Evolutionary conservation across 2,797 vertebrate genomes (phyloP).

Genomic region (Potorous gilbertii): DNA sequence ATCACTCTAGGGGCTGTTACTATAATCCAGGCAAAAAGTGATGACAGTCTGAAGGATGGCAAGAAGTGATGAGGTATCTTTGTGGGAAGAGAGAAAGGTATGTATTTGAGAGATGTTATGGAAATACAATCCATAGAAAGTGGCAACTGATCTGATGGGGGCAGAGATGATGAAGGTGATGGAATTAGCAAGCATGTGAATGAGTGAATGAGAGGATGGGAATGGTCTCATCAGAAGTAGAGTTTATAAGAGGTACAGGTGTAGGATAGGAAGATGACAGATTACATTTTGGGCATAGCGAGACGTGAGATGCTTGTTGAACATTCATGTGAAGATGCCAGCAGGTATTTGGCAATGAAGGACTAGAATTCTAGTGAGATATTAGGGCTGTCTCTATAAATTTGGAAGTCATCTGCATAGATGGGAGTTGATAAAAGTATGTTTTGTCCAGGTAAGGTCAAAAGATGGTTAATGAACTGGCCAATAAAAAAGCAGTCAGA

Average conservation of each 20-base stretch:
- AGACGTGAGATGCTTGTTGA: not conserved
- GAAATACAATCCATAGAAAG: not conserved
- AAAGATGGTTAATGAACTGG: not conserved
- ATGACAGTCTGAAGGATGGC: not conserved
- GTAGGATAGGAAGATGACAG: not conserved
- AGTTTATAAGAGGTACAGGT: not conserved
- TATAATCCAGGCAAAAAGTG: not conserved
- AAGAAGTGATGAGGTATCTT: not conserved
- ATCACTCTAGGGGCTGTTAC: not conserved
- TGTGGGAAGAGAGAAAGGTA: not conserved
- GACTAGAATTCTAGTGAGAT: not conserved
- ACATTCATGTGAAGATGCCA: not conserved
- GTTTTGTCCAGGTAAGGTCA: not conserved
- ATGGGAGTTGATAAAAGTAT: not conserved
- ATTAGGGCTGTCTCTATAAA: not conserved
- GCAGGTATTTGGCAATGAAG: not conserved
- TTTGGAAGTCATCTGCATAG: not conserved
- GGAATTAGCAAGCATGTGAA: not conserved
- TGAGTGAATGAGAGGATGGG: not conserved
- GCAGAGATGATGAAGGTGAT: not conserved
- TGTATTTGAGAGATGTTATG: not conserved
- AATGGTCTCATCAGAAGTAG: not conserved
- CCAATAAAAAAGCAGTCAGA: not conserved
- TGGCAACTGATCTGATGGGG: not conserved
- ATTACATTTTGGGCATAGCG: not conserved